Conservation (phyloP, 2,888 invertebrate species). For the Catocala sponsa region DNA sequence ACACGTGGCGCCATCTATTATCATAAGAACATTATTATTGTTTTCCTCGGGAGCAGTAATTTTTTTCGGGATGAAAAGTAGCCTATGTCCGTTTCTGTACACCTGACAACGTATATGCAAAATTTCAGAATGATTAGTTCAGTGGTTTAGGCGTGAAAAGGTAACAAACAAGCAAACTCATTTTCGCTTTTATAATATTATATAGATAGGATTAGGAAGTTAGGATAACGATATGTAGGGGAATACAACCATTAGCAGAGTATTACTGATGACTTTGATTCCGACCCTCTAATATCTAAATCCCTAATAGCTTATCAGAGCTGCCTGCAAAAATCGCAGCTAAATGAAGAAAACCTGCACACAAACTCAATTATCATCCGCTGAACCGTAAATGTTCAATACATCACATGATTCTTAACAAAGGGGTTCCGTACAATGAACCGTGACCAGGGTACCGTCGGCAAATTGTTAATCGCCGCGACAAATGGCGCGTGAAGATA, state of each 20-base stretch:
- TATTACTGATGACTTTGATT: not conserved
- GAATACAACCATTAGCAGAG: not conserved
- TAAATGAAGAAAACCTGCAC: conserved; percentile 13
- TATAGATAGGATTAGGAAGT: too few relatives aligned
- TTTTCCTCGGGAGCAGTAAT: too few relatives aligned
- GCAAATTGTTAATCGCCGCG: conserved; percentile 72
- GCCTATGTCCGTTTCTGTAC: too few relatives aligned
- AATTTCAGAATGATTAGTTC: too few relatives aligned
- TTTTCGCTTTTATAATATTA: too few relatives aligned
- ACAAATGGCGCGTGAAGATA: conserved; percentile 78
- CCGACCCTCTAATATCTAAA: not conserved
- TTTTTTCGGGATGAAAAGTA: too few relatives aligned
- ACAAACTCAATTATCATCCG: conserved; percentile 18
- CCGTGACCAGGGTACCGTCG: conserved; percentile 50
- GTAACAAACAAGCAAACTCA: too few relatives aligned
- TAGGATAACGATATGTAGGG: not conserved
- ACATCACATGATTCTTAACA: conserved; percentile 53
- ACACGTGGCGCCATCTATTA: too few relatives aligned
- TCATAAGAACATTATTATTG: too few relatives aligned
- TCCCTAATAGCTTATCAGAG: conserved; percentile 1
- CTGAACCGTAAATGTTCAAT: conserved; percentile 27
- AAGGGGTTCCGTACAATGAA: conserved; percentile 67
- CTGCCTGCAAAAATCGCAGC: not conserved
- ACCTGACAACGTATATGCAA: too few relatives aligned
- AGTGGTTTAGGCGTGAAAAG: too few relatives aligned